Evolutionary conservation across 2,113 vertebrate species (phyloP).

Genomic region (Todiramphus saurophagus): DNA sequence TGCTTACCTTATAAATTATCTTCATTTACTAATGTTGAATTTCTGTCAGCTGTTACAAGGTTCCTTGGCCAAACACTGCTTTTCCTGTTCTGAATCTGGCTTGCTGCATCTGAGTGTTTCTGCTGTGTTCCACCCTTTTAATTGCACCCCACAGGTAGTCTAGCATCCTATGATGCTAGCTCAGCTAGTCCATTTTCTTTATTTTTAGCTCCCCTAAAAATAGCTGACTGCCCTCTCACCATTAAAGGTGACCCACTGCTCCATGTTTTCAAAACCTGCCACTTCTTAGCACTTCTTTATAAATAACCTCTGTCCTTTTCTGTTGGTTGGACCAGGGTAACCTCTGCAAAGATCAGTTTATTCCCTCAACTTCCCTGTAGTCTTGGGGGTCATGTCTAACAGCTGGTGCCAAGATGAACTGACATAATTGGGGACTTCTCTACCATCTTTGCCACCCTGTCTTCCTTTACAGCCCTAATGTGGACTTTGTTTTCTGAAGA

Average conservation of each 20-base stretch:
- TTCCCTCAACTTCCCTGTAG: background rate
- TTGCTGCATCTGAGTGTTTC: background rate
- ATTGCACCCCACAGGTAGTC: constrained; percentile 28
- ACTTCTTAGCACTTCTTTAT: background rate
- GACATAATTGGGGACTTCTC: background rate
- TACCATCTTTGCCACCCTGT: background rate
- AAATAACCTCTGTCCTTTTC: background rate
- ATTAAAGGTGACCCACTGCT: background rate
- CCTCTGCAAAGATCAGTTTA: background rate
- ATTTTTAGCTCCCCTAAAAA: constrained; percentile 49
- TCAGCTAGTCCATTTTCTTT: constrained; percentile 24
- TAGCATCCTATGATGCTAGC: background rate
- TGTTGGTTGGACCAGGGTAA: background rate
- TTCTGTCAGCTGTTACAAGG: background rate
- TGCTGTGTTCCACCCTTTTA: background rate
- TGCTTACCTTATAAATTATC: background rate
- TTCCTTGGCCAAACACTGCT: background rate
- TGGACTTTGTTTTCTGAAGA: background rate
- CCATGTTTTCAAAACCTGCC: background rate
- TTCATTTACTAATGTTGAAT: background rate
- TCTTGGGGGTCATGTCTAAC: background rate
- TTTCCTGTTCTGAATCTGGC: background rate
- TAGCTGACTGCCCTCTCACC: constrained; percentile 1
- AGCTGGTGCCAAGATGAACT: background rate
- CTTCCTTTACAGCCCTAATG: background rate